These are phyloP conservation scores for Orientallactaga bullata DNA, from an alignment of 2,113 vertebrate genomes.

Conservation along the genomic window DNA sequence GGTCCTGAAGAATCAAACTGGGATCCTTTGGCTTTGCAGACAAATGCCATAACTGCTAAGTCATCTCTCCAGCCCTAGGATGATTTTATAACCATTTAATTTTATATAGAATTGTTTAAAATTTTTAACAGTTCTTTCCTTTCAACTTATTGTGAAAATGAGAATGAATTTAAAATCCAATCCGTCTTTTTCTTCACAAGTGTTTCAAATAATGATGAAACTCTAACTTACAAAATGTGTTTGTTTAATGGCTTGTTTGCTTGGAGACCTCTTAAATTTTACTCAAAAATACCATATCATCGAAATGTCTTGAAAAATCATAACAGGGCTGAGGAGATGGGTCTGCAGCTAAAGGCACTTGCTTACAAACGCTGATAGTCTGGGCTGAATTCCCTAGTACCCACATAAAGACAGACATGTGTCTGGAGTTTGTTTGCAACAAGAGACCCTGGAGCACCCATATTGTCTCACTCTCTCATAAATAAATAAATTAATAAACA, in stretches of 20 bases:
- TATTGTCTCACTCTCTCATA: too few relatives aligned
- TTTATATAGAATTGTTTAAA: constrained; percentile 55
- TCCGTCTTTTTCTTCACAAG: not conserved
- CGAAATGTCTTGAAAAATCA: not conserved
- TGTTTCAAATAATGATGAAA: constrained; percentile 60
- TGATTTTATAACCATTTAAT: constrained; percentile 50
- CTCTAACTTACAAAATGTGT: constrained; percentile 42
- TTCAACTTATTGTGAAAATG: constrained; percentile 52
- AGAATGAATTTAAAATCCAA: constrained; percentile 62
- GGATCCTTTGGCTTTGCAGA: too few relatives aligned
- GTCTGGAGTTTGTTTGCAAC: too few relatives aligned
- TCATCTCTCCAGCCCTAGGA: too few relatives aligned
- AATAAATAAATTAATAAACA: too few relatives aligned
- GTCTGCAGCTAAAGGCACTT: too few relatives aligned
- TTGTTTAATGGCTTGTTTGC: not conserved
- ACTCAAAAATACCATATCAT: not conserved
- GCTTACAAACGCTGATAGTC: too few relatives aligned
- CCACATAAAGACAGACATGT: too few relatives aligned
- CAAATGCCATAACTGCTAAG: too few relatives aligned
- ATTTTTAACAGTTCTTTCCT: constrained; percentile 51
- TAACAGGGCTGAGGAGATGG: not conserved
- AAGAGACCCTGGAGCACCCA: too few relatives aligned
- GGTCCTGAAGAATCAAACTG: too few relatives aligned
- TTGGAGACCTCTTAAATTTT: not conserved
- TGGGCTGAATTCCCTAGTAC: too few relatives aligned